Base-by-base conservation (phyloP, 1,140 invertebrate genomes). In the Drosophila mauritiana region DNA sequence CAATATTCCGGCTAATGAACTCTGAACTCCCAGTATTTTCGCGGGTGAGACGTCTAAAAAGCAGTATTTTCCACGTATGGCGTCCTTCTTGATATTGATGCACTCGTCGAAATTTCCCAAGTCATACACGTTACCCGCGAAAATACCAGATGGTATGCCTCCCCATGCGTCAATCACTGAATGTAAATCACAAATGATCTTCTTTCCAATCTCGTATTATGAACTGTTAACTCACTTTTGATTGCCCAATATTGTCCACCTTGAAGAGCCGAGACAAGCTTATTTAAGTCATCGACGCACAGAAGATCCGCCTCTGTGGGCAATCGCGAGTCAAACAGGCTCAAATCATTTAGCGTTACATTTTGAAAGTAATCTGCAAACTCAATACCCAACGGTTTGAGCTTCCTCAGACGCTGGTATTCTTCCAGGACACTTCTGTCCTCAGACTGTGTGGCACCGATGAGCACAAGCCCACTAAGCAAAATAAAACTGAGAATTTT, bases 81-180 rank as follows among this genome's bases (percentile, higher is more conserved):
- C 22, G 0, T 31, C 17, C 5, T 63, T 49, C 1, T 58, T 55
- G 36, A 77, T 64, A 0, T 36, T 40, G 6, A 84, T 31, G 25
- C 83, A 88, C 59, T 88, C 69, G 48, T 84, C 80, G 27, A 53
- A 88, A 52, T 88, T 80, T 8, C 83, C 85, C 45, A 90, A 36
- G 36, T 88, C 73, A 61, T 73, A 45, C 46, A 39, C 8, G n/a
- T 69, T 69, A 0, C 65, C 65, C 1, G n/a, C 31, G 1, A 69
- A 34, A 1, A 69, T 3, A 4, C 61, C 61, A 11, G 61, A 54
- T 4, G 65, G 62, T 17, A 54, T 36, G 7, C 49, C 51, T 4
- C 77, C 78, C 78, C 83, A 90, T 0, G 80, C 22, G 48, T 90
- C 80, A 12, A 88, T 17, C 64, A 88, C 85, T 90, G 17, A 17